A percentile compares a stretch with the other conserved stretches of the same genome.
Conservation (phyloP, 1,140 invertebrate genomes). For the Oscheius sp. region DNA sequence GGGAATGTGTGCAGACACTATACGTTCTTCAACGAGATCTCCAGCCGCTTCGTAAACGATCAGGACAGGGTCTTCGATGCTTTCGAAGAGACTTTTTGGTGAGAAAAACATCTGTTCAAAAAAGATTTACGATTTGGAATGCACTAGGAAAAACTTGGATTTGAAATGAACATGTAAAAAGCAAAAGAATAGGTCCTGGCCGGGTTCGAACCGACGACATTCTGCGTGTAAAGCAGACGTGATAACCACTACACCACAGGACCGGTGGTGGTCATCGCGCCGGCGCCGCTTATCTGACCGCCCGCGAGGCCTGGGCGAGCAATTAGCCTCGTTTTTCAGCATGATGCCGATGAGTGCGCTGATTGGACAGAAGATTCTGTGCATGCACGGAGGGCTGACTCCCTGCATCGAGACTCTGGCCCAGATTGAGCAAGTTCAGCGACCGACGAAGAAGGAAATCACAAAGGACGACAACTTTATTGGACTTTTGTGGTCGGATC, state of each 20-base stretch:
- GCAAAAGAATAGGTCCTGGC: no score
- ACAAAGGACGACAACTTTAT: not conserved
- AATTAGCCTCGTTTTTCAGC: no score
- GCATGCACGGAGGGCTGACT: not conserved
- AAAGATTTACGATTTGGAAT: no score
- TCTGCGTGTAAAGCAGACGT: slow-evolving; percentile 56
- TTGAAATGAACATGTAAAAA: no score
- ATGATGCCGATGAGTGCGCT: not conserved
- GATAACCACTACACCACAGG: slow-evolving; percentile 56
- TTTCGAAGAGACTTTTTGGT: no score
- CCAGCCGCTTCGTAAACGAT: not conserved
- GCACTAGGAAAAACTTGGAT: no score
- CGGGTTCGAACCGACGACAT: slow-evolving; percentile 53
- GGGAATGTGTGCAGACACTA: not conserved
- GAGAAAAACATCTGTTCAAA: no score
- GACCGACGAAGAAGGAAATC: not conserved
- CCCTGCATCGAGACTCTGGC: not conserved
- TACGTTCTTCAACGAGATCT: not conserved
- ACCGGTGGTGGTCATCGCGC: no score
- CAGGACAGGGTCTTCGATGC: not conserved
- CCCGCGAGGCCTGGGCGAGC: no score
- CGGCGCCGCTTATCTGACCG: no score
- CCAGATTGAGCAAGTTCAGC: not conserved
- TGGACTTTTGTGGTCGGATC: not conserved
- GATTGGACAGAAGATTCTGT: not conserved